Conservation (phyloP, 1,140 invertebrate genomes). For the Lamellibrachia luymesi region DNA sequence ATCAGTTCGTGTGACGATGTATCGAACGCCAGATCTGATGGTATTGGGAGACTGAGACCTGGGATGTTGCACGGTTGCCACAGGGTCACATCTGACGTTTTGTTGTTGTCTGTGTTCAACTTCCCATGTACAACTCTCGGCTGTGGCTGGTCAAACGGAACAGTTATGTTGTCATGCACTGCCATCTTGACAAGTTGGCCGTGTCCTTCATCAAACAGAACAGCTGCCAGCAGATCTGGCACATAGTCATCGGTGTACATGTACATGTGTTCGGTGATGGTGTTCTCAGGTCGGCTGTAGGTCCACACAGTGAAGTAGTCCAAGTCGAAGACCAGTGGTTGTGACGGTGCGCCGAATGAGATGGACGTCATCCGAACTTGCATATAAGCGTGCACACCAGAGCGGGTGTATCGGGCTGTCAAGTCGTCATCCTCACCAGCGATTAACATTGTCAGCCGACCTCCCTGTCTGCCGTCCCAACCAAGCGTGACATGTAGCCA, state of each 20-base stretch:
- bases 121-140: background rate
- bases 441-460: background rate
- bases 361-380: background rate
- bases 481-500: background rate
- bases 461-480: background rate
- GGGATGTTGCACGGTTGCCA: background rate
- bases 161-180: background rate
- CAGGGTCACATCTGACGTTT: background rate
- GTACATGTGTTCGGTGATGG: background rate
- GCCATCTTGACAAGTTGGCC: background rate
- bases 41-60: background rate
- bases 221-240: background rate
- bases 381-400: background rate
- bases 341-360: background rate
- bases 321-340: background rate
- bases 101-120: background rate
- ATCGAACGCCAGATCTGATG: constrained; percentile 5
- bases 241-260: background rate
- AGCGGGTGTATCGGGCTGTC: background rate
- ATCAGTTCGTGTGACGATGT: constrained; percentile 24
- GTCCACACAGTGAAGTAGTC: background rate
- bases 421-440: background rate
- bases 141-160: background rate
- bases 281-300: background rate
- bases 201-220: background rate